These are phyloP conservation scores for Apostichopus japonicus DNA, from an alignment of 35 echinoderm and acorn worm genomes.

Conservation along the genomic window DNA sequence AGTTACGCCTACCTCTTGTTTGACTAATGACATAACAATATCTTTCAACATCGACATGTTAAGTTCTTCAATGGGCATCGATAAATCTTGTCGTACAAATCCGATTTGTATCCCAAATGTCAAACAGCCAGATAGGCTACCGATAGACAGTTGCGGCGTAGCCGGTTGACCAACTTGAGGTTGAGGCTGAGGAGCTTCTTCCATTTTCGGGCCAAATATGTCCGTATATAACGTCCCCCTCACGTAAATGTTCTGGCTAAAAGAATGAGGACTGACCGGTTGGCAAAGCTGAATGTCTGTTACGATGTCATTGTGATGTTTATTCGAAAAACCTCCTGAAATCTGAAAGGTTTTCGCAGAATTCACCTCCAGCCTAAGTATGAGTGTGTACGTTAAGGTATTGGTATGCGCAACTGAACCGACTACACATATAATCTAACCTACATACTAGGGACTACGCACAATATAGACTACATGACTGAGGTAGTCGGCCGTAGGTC, in stretches of 20 bases:
- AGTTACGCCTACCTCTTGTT: conserved; percentile 28
- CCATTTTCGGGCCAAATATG: conserved; percentile 11
- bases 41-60: conserved; percentile 43
- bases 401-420: neutral
- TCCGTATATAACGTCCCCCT: neutral
- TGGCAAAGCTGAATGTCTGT: neutral
- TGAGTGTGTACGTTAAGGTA: neutral
- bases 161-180: conserved; percentile 17
- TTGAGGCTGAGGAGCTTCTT: neutral
- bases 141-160: conserved; percentile 27
- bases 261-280: neutral
- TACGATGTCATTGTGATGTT: conserved; percentile 1
- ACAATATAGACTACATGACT: neutral
- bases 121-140: conserved; percentile 5
- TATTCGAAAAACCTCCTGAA: neutral
- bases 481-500: conserved; percentile 10
- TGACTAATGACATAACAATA: conserved; percentile 42
- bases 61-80: conserved; percentile 19
- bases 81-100: conserved; percentile 48
- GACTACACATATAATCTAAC: too few relatives aligned
- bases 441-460: neutral
- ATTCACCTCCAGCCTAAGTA: neutral
- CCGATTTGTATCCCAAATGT: conserved; percentile 40
- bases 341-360: conserved; percentile 14
- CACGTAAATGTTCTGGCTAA: conserved; percentile 1